Percentiles rank a stretch among this genome's conserved stretches.
Evolutionary conservation across 2,888 invertebrate genomes (phyloP).

Genomic region (Rhabditoides inermis): DNA sequence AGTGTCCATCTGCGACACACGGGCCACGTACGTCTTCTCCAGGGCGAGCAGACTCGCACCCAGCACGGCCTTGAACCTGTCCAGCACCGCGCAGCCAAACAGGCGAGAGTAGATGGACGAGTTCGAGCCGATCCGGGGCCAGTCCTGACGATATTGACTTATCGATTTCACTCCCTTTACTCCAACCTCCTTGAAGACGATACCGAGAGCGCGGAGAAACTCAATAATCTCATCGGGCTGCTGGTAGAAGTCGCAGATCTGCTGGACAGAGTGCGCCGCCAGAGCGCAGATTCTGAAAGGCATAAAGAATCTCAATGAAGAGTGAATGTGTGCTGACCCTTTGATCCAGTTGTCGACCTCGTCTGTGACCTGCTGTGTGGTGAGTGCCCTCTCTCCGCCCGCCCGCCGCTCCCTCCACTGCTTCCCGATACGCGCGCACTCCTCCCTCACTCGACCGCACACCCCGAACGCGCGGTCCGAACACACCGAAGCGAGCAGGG

Average conservation of each 20-base stretch:
- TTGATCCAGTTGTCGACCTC: too few species aligned
- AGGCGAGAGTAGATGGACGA: conserved; percentile 19
- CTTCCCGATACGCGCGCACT: too few species aligned
- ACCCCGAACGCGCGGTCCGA: too few species aligned
- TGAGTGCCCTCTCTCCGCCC: too few species aligned
- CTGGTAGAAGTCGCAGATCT: conserved; percentile 42
- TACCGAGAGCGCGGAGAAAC: conserved; percentile 35
- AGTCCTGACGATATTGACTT: conserved; percentile 18
- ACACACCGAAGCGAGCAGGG: too few species aligned
- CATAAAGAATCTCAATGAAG: too few species aligned
- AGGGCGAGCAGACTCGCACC: background rate
- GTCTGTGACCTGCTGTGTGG: too few species aligned
- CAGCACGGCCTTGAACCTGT: conserved; percentile 20
- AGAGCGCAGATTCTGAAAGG: conserved; percentile 28
- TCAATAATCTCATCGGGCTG: conserved; percentile 40
- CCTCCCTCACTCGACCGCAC: too few species aligned
- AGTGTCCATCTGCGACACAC: background rate
- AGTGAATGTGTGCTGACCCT: too few species aligned
- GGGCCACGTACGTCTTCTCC: background rate
- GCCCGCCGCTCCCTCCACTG: too few species aligned
- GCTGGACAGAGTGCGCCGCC: conserved; percentile 26
- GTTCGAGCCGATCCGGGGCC: conserved; percentile 32
- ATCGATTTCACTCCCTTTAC: background rate
- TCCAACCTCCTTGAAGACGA: conserved; percentile 25
- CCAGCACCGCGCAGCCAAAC: conserved; percentile 16